phyloP scores from a whole-genome alignment of 2,888 invertebrate species.

The Ectobius pallidus region DNA sequence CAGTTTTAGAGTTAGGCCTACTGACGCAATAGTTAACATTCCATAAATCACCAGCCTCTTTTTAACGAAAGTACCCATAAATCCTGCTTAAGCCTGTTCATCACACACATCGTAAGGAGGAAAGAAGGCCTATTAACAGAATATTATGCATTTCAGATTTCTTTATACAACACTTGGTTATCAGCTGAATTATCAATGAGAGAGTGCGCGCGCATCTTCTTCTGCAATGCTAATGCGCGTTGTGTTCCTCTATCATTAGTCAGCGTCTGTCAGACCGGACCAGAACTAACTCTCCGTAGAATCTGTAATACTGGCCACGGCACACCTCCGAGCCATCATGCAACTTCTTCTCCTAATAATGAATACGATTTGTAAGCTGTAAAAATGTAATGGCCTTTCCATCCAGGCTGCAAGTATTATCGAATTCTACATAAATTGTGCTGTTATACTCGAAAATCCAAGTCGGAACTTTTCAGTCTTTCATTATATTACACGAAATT shows the following conservation, averaged over 20 bases:
- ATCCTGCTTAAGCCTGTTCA: too few relatives aligned
- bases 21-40: too few relatives aligned
- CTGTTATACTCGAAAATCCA: background rate
- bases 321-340: conserved; percentile 2
- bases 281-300: conserved; percentile 32
- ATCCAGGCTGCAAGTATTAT: background rate
- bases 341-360: conserved; percentile 11
- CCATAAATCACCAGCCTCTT: too few relatives aligned
- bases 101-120: too few relatives aligned
- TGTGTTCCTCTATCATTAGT: background rate
- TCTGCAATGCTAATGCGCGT: background rate
- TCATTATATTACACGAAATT: background rate
- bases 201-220: too few relatives aligned
- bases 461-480: background rate
- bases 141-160: too few relatives aligned
- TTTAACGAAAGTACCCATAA: too few relatives aligned
- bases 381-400: conserved; percentile 6
- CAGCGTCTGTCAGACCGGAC: conserved; percentile 11
- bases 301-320: conserved; percentile 30
- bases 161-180: too few relatives aligned
- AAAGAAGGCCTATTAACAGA: too few relatives aligned
- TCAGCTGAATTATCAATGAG: too few relatives aligned
- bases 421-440: background rate
- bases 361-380: background rate
- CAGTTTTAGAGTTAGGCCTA: too few relatives aligned